Evolutionary conservation across 2,888 invertebrate genomes (phyloP), one percentile per base, ranked within the genome.

Genomic region (Ochropleura leucogaster): DNA sequence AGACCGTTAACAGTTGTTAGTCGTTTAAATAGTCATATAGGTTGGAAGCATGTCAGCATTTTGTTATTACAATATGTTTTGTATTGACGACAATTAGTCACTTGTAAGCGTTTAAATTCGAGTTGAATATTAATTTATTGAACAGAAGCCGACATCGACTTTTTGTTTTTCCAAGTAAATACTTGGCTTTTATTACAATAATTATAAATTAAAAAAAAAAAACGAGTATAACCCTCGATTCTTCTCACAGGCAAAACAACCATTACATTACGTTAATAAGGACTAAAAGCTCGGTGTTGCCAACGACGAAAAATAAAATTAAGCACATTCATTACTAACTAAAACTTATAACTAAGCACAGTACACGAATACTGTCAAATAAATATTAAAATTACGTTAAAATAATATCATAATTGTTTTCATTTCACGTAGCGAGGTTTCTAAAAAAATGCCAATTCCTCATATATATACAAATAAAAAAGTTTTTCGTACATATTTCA

Each of bases 311-410:
- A 87, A 79, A 74, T 70, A 85, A 30, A 30, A 82, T 78, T 83
- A 87, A 88, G 86, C 83, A 85, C 87, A 88, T 80, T 81, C 64
- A 83, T 82, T 72, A 78, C 47, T 42, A 68, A 69, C 73, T 76
- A 82, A 71, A 83, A 55, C 83, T 79, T 83, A 83, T 14, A 44
- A 74, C 76, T 86, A 86, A 70, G 30, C 40, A 88, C 91, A 90
- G 90, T 91, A 92, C 87, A 80, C 84, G 67, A 88, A 89, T 90
- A 90, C 90, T 88, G 88, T 72, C 57, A 84, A 89, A 92, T 90
- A 92, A 92, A 91, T 92, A 89, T 77, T 89, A 88, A 84, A 87
- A 77, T 80, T 86, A 87, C 62, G 79, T 83, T 89, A 90, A 64
- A 90, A 83, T 89, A 91, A 89, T 89, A 89, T 88, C 89, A 86